Evolutionary conservation across 2,113 vertebrate genomes (phyloP), one percentile per base, ranked within the genome.

Genomic region (pig (Sus scrofa)): DNA sequence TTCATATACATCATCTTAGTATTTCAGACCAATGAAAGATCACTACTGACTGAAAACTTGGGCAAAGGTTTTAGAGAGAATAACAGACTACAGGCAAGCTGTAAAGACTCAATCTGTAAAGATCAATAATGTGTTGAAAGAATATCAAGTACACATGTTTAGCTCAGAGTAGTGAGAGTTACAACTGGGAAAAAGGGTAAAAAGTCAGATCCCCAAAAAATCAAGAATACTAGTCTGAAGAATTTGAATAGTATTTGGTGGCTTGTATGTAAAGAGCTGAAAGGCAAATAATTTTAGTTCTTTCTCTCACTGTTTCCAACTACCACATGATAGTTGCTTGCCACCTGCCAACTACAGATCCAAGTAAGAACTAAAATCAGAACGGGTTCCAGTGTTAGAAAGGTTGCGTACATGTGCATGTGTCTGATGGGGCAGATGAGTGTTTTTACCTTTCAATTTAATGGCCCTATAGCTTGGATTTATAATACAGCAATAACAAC

Each of bases 381-480:
- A 87, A 95, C 60, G 68, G 58, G 79, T 79, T 84, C 50, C 30
- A 89, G 0, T 70, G 79, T 87, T 27, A 92, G 26, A 96, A 82
- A 86, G 37, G 30, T n/a, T 63, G 44, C 14, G 37, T 7, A 22
- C 44, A 8, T 7, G 1, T 50, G 32, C n/a, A n/a, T 84, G 26
- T 54, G 18, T 88, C n/a, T 67, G 5, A 73, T 30, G 10, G 30
- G 50, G 18, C 37, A 81, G n/a, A 77, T 93, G 15, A n/a, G 0
- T 34, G 62, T 75, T 92, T 60, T 89, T 96, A 71, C 22, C 2
- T 8, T 96, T 71, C 9, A 52, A 1, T 75, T 87, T 89, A 84
- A 63, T 37, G 65, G 22, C 3, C 32, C 62, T 92, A 6, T 79
- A 74, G 16, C 75, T 88, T 89, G 34, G 27, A 85, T 88, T 79